phyloP scores from a whole-genome alignment of 2,113 vertebrate genomes.

The Ploceus nigricollis region DNA sequence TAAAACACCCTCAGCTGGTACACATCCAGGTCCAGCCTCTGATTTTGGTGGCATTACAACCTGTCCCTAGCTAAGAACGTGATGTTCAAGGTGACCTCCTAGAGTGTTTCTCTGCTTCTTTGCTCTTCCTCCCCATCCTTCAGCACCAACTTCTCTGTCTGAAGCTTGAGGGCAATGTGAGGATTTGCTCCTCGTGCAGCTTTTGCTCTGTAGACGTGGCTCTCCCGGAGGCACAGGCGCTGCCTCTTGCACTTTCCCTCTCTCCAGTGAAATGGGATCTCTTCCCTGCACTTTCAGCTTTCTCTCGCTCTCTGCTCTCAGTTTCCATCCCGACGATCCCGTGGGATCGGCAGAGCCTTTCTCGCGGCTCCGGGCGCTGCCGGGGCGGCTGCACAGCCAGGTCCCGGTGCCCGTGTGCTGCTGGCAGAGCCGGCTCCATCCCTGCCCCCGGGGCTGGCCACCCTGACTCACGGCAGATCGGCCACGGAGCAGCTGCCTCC shows the following conservation, averaged over 20 bases:
- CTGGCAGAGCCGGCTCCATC: neutral
- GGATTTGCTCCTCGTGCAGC: neutral
- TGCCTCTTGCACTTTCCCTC: neutral
- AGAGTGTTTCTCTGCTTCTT: neutral
- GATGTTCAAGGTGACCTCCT: neutral
- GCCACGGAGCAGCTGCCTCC: neutral
- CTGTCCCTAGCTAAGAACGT: accelerated
- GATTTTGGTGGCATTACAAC: neutral
- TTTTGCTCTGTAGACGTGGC: neutral
- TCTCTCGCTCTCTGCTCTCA: neutral
- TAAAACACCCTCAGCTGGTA: neutral
- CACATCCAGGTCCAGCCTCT: neutral
- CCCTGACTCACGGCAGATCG: neutral
- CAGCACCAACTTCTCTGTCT: neutral
- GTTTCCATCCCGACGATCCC: neutral
- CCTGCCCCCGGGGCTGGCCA: neutral
- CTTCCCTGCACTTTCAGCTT: neutral
- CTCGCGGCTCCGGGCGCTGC: accelerated
- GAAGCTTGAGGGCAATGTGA: neutral
- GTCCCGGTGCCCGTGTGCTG: neutral
- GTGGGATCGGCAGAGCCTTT: accelerated
- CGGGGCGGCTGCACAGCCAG: accelerated
- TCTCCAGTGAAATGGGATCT: neutral
- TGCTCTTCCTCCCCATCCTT: neutral
- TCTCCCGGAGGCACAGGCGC: neutral